phyloP scores from a whole-genome alignment of 2,888 invertebrate species.

The Orthosia gracilis region DNA sequence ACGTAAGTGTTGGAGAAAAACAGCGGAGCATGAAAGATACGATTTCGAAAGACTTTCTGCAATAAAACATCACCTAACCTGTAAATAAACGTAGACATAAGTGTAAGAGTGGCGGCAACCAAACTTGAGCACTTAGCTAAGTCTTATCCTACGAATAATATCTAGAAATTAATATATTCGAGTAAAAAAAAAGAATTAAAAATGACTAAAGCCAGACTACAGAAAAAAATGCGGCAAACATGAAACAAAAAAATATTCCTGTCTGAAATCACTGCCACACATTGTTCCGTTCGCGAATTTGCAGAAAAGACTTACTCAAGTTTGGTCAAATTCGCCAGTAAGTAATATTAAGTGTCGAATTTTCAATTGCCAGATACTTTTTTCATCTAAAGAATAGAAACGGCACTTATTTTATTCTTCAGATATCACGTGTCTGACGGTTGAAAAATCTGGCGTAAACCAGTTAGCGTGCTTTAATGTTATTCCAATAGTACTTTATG shows the following conservation, averaged over 20 bases:
- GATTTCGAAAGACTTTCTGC: slow-evolving; percentile 27
- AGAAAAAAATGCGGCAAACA: not conserved
- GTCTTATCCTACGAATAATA: not conserved
- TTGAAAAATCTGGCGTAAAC: slow-evolving; percentile 21
- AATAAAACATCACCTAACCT: slow-evolving; percentile 21
- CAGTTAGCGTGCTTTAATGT: slow-evolving; percentile 39
- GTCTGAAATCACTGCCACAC: not conserved
- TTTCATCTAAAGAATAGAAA: not conserved
- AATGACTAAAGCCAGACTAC: not conserved
- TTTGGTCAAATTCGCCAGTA: not conserved
- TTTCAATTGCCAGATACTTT: slow-evolving; percentile 11
- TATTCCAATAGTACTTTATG: slow-evolving; percentile 42
- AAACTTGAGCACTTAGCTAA: not conserved
- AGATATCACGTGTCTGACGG: not conserved
- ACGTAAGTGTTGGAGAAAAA: slow-evolving; percentile 28
- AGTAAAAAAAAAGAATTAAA: not conserved
- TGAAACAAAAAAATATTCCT: not conserved
- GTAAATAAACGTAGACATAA: slow-evolving; percentile 40
- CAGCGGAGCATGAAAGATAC: slow-evolving; percentile 27
- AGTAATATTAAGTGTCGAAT: slow-evolving; percentile 14
- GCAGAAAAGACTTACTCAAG: not conserved
- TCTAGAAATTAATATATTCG: not conserved
- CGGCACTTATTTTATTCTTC: slow-evolving; percentile 1
- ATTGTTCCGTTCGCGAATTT: not conserved
- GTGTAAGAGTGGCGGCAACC: not conserved